phyloP scores from a whole-genome alignment of 2,888 invertebrate species.

The Ellobium chinense region DNA sequence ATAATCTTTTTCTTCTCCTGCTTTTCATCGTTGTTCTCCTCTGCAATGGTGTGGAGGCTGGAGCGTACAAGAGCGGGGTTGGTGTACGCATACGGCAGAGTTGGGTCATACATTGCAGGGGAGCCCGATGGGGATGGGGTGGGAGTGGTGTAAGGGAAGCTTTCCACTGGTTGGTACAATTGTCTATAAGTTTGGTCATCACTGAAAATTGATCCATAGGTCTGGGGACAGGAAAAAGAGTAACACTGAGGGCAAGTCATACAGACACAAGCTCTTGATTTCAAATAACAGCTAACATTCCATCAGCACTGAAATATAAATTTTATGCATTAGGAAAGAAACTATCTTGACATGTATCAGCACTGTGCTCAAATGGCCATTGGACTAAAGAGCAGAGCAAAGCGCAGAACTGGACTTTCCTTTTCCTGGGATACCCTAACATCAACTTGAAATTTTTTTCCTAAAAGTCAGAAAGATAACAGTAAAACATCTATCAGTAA shows the following conservation, averaged over 20 bases:
- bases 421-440: too few relatives aligned
- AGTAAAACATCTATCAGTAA: too few relatives aligned
- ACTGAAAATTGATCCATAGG: constrained; percentile 71
- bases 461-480: too few relatives aligned
- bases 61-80: constrained; percentile 50
- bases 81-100: constrained; percentile 36
- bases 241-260: neutral
- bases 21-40: constrained; percentile 49
- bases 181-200: constrained; percentile 72
- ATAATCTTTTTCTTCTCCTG: constrained; percentile 10
- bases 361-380: too few relatives aligned
- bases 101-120: constrained; percentile 39
- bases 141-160: constrained; percentile 60
- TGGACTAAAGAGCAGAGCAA: too few relatives aligned
- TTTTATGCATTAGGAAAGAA: too few relatives aligned
- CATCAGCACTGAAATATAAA: too few relatives aligned
- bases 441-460: too few relatives aligned
- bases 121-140: constrained; percentile 49
- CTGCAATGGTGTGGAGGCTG: constrained; percentile 60
- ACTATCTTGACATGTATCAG: too few relatives aligned
- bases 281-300: too few relatives aligned
- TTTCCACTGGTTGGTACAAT: constrained; percentile 69
- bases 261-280: neutral
- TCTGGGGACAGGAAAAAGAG: constrained; percentile 54
- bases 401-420: too few relatives aligned